Base-by-base conservation (phyloP, 2,113 vertebrate species). In the Hippocampus guttulatus region DNA sequence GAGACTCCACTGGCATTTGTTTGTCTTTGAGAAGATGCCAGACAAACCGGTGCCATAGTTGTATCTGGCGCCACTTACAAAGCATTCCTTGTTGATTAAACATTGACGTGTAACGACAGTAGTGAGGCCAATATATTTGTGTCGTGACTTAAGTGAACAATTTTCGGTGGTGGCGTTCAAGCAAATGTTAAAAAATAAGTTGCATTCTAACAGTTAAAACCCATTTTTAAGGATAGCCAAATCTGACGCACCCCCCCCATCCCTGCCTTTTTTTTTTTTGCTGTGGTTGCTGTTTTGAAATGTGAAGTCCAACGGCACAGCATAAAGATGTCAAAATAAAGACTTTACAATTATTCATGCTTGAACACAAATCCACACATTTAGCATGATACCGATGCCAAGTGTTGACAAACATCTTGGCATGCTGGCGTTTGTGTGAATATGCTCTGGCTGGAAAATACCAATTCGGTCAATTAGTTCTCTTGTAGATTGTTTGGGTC, bases 41-140 rank as follows among this genome's bases (percentile, higher is more conserved):
- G 33, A 60, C 66, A 72, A 80, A 23, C 18, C 20, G 45, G 54
- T 69, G 78, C 69, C 74, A 82, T 66, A 14, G 25, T 38, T 77
- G 51, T 73, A 69, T 73, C 67, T 70, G 20, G 58, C 25, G 21
- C 21, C 10, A 10, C 21, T 55, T 55, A 23, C n/a, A 55, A 64
- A 68, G 73, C 73, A 81, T 80, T 80, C 74, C 73, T 77, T 64
- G 23, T 73, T 75, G 74, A 85, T 83, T 72, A 85, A 86, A 83
- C 80, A 82, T 86, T 55, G 52, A 55, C 52, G 11, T 21, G 51
- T 20, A 52, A 52, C 51, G 20, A 2, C 51, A 8, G 21, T n/a
- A 20, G 51, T 20, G 51, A 52, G 21, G 51, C 51, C 51, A 21
- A 52, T 52, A 52, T 8, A 52, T 51, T 51, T 51, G 47, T 2